A percentile compares a stretch with the other conserved stretches of the same genome.
Conservation (phyloP, 2,113 vertebrate genomes). For the Gymnogyps californianus region DNA sequence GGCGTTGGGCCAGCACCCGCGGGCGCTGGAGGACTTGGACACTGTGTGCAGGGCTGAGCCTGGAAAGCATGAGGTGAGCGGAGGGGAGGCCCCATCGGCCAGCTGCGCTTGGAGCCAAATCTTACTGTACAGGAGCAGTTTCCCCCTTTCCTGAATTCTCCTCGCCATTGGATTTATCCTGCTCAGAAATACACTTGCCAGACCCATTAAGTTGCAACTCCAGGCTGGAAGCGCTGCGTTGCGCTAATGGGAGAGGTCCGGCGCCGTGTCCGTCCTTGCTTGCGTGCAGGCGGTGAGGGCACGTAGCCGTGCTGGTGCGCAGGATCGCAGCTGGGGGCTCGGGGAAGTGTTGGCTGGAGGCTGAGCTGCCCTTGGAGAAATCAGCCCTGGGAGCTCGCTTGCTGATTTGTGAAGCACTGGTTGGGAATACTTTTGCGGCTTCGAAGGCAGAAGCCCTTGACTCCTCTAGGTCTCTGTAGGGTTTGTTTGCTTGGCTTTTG, state of each 20-base stretch:
- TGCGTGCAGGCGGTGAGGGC: accelerated
- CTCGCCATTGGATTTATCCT: neutral
- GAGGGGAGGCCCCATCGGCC: neutral
- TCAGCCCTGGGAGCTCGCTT: neutral
- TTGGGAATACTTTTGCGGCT: neutral
- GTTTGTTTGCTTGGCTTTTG: neutral
- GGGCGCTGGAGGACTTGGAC: conserved; percentile 80
- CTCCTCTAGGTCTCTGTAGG: neutral
- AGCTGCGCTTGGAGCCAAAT: neutral
- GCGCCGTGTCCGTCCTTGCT: accelerated
- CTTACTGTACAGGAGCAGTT: neutral
- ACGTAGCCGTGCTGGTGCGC: neutral
- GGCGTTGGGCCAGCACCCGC: conserved; percentile 64
- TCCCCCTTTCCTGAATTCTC: neutral
- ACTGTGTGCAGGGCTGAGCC: conserved; percentile 77
- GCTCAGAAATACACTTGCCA: neutral
- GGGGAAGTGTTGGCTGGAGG: neutral
- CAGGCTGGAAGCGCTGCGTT: neutral
- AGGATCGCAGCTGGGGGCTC: neutral
- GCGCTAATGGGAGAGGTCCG: neutral
- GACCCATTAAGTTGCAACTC: neutral
- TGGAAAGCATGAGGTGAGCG: conserved; percentile 76
- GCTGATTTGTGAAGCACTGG: neutral
- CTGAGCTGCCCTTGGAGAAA: neutral
- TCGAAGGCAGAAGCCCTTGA: neutral